phyloP scores from a whole-genome alignment of 2,113 vertebrate species.

The Tichodroma muraria region DNA sequence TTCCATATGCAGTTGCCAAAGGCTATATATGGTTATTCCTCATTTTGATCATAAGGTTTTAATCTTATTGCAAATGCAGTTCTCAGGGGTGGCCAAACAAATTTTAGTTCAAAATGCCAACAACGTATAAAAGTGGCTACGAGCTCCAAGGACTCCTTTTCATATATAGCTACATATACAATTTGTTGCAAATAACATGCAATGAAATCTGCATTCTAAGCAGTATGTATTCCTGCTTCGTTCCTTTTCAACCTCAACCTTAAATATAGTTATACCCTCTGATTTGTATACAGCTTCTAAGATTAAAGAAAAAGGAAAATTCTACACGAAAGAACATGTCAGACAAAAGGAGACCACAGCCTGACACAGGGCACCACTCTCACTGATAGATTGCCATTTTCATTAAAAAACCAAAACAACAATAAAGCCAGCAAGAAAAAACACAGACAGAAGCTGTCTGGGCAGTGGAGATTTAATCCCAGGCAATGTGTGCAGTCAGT shows the following conservation, averaged over 20 bases:
- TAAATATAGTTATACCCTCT: not conserved
- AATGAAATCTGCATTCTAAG: constrained; percentile 33
- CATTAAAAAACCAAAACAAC: not conserved
- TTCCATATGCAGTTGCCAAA: not conserved
- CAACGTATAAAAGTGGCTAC: not conserved
- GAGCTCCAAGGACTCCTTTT: not conserved
- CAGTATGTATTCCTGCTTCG: not conserved
- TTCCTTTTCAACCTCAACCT: constrained; percentile 18
- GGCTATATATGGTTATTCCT: not conserved
- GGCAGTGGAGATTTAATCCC: not conserved
- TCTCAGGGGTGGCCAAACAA: constrained; percentile 15
- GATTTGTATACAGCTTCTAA: not conserved
- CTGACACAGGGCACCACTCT: not conserved
- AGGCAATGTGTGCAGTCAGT: not conserved
- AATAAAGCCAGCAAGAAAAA: not conserved
- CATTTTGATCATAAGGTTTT: constrained; percentile 13
- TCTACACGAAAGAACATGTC: not conserved
- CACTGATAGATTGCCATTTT: not conserved
- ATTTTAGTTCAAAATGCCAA: constrained; percentile 14
- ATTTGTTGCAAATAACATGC: constrained; percentile 13
- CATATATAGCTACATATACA: not conserved
- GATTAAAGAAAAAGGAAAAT: constrained; percentile 18
- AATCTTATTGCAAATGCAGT: not conserved
- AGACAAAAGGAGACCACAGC: not conserved
- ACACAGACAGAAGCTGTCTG: not conserved